These are phyloP conservation scores for Perizoma affinitatum DNA, from an alignment of 2,888 invertebrate genomes.

Conservation along the genomic window DNA sequence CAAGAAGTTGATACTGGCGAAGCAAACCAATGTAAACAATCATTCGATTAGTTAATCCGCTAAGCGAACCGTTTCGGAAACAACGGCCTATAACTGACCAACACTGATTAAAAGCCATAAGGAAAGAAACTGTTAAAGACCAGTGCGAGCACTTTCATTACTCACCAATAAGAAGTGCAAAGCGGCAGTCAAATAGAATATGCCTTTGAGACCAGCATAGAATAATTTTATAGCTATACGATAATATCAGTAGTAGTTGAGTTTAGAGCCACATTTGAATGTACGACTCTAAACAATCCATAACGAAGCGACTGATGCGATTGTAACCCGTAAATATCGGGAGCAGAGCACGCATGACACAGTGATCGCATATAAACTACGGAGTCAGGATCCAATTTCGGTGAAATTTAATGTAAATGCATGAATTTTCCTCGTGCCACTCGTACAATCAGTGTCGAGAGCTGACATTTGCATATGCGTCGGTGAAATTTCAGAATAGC, in stretches of 20 bases:
- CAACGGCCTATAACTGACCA: slow-evolving; percentile 50
- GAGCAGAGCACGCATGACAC: slow-evolving; percentile 64
- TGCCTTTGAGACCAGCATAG: neutral
- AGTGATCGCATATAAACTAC: slow-evolving; percentile 72
- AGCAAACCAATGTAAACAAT: slow-evolving; percentile 71
- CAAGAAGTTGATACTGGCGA: slow-evolving; percentile 61
- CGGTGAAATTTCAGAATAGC: slow-evolving; percentile 80
- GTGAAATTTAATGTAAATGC: slow-evolving; percentile 82
- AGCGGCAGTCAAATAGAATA: neutral
- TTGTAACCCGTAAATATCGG: slow-evolving; percentile 78
- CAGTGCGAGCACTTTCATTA: slow-evolving; percentile 35
- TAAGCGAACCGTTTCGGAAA: slow-evolving; percentile 57
- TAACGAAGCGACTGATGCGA: slow-evolving; percentile 61
- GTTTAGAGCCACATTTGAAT: slow-evolving; percentile 32
- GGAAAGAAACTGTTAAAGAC: slow-evolving; percentile 43
- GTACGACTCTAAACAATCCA: slow-evolving; percentile 36
- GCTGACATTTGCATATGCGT: slow-evolving; percentile 83
- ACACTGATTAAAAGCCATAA: slow-evolving; percentile 63
- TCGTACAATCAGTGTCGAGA: slow-evolving; percentile 83
- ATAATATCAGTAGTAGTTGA: slow-evolving; percentile 23
- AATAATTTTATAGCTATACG: slow-evolving; percentile 23
- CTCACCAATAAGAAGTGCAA: slow-evolving; percentile 2
- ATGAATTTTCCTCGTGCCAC: slow-evolving; percentile 80
- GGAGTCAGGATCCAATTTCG: slow-evolving; percentile 75
- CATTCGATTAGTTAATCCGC: slow-evolving; percentile 73